Base-by-base conservation (phyloP, 2,797 vertebrate species). In the Sebastes itinus region DNA sequence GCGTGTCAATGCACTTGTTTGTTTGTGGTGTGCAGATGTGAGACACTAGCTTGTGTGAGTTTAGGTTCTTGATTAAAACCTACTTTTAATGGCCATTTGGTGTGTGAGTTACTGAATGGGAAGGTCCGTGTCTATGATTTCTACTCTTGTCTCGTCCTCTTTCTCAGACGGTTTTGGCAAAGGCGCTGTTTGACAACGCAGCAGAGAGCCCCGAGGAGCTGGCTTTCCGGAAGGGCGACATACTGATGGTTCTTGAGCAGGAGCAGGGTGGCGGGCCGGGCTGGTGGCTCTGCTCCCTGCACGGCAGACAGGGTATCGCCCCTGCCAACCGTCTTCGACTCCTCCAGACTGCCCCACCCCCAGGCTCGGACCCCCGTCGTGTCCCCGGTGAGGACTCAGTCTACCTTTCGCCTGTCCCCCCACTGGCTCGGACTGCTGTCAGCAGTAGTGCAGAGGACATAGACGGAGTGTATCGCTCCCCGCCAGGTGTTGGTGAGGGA, bases 151-250 rank as follows among this genome's bases (percentile, higher is more conserved):
- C 38, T 56, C 49, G 6, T 62, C 65, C n/a, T 80, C 27, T 32
- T 46, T 77, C n/a, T 33, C 91, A 98, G 97, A 97, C 97, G 49
- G 96, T 97, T 76, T 95, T 98, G 90, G 97, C 97, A 16, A 97
- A 97, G 83, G 97, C 97, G 0, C 95, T 98, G 73, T 98, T 97
- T 10, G 97, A 98, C 94, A 98, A 98, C 93, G 93, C 97, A 0
- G 97, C 97, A 0, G 97, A 98, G 91, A 97, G 97, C 87, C 96
- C 97, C 0, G 97, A 98, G 88, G 97, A 98, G 87, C 92, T 98
- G 84, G 97, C 97, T 13, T 98, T 98, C 89, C 95, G 97, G 33
- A 96, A 97, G 87, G 97, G 97, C 0, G 97, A 98, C 38, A 97
- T 98, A 83, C 94, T 98, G 42, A 97, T 97, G 94, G 97, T 98